Conservation (phyloP, 1,140 invertebrate species). For the Trinorchestia longiramus region DNA sequence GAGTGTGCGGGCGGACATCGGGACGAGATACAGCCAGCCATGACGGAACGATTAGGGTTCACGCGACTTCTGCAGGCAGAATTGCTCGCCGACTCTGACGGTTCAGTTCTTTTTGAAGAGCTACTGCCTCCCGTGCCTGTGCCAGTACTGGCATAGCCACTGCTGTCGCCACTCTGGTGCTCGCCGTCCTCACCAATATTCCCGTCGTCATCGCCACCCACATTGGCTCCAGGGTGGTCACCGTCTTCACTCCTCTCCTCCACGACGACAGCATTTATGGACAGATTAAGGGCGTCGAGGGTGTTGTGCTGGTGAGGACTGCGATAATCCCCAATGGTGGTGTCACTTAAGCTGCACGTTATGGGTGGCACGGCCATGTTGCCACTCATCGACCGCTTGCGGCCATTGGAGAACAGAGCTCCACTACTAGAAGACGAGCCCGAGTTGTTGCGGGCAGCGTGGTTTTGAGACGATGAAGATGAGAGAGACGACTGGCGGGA, state of each 20-base stretch:
- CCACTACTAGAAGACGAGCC: background rate
- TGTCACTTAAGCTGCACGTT: constrained; percentile 63
- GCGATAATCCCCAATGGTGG: constrained; percentile 61
- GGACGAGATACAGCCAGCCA: background rate
- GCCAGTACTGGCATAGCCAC: constrained; percentile 38
- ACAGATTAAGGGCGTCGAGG: constrained; percentile 63
- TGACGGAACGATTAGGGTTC: background rate
- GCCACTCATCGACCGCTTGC: constrained; percentile 66
- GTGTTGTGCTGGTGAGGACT: constrained; percentile 35
- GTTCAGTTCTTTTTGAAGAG: background rate
- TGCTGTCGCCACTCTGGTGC: constrained; percentile 38
- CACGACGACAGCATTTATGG: constrained; percentile 10
- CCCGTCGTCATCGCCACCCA: background rate
- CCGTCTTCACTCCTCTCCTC: constrained; percentile 44
- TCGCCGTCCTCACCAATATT: background rate
- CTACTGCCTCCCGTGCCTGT: constrained; percentile 26
- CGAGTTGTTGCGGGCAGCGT: constrained; percentile 33
- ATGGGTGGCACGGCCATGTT: constrained; percentile 66
- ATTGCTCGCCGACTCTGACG: background rate
- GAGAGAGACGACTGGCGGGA: constrained; percentile 60
- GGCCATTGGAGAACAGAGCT: constrained; percentile 33
- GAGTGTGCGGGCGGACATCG: background rate
- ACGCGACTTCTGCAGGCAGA: background rate
- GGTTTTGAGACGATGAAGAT: constrained; percentile 57
- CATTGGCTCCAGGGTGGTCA: background rate